phyloP scores from a whole-genome alignment of 2,888 invertebrate genomes.

The Tanytarsus gracilentus region DNA sequence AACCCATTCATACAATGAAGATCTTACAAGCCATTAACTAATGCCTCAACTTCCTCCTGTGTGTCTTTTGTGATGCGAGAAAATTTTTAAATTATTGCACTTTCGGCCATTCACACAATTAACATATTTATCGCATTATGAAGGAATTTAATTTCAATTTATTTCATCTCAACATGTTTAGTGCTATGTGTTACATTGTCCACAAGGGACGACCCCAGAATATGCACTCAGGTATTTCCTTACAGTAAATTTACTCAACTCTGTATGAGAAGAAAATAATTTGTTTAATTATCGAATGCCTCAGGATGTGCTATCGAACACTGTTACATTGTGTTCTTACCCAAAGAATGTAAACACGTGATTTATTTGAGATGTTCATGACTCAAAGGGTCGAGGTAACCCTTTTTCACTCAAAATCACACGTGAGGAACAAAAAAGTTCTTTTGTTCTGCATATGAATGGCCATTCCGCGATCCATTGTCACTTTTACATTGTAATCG shows the following conservation, averaged over 20 bases:
- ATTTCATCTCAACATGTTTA: background rate
- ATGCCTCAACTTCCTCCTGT: no score
- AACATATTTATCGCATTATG: conserved; percentile 26
- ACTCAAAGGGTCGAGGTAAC: background rate
- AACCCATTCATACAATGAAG: background rate
- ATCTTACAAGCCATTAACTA: conserved; percentile 24
- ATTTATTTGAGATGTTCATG: background rate
- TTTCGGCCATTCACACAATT: no score
- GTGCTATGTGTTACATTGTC: background rate
- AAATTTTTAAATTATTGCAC: no score
- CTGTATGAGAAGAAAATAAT: no score
- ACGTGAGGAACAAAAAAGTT: background rate
- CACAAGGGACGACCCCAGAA: background rate
- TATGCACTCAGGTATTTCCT: background rate
- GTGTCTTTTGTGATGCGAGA: conserved; percentile 10
- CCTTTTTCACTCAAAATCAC: no score
- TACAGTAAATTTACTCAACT: no score
- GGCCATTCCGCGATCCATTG: background rate
- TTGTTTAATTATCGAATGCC: no score
- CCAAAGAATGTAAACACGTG: background rate
- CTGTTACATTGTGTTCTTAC: background rate
- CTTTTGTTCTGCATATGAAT: background rate
- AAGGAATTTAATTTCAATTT: conserved; percentile 26
- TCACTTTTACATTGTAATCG: background rate
- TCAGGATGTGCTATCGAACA: no score